Percentiles rank a stretch among this genome's conserved stretches.
Evolutionary conservation across 2,888 invertebrate genomes (phyloP).

Genomic region (Noctua janthe): DNA sequence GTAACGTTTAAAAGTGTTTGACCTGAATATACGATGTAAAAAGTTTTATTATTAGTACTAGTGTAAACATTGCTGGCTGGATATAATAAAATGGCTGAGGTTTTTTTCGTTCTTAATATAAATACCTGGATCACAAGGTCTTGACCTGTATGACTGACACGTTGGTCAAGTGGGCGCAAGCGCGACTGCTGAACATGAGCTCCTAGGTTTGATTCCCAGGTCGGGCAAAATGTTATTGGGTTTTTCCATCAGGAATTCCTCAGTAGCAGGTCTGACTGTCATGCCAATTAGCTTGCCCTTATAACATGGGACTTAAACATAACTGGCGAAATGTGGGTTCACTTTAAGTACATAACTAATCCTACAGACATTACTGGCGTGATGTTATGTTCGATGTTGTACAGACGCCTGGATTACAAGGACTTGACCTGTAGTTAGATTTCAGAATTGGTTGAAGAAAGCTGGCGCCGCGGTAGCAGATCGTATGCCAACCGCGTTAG

Average conservation of each 20-base stretch:
- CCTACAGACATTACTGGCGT: not conserved
- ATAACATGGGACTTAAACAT: not conserved
- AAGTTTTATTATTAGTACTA: conserved; percentile 53
- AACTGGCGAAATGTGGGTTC: not conserved
- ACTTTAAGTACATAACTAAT: not conserved
- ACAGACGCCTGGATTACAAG: not conserved
- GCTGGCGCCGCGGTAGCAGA: not conserved
- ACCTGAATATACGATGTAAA: conserved; percentile 46
- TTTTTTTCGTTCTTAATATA: conserved; percentile 28
- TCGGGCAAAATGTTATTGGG: not conserved
- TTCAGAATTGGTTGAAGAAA: not conserved
- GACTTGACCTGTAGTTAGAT: not conserved
- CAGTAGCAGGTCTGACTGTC: not conserved
- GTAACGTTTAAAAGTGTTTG: conserved; percentile 30
- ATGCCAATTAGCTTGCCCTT: not conserved
- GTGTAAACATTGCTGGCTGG: conserved; percentile 36
- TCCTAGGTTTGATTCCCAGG: not conserved
- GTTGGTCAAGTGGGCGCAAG: too few species aligned
- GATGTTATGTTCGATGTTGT: not conserved
- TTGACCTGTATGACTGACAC: not conserved
- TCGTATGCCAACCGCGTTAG: not conserved
- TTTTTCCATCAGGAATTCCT: not conserved
- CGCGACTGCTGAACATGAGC: not conserved
- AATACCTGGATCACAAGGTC: conserved; percentile 33
- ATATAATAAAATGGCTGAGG: conserved; percentile 28